A percentile compares a stretch with the other conserved stretches of the same genome.
Conservation (phyloP, 2,888 invertebrate species). For the Metellina segmentata region DNA sequence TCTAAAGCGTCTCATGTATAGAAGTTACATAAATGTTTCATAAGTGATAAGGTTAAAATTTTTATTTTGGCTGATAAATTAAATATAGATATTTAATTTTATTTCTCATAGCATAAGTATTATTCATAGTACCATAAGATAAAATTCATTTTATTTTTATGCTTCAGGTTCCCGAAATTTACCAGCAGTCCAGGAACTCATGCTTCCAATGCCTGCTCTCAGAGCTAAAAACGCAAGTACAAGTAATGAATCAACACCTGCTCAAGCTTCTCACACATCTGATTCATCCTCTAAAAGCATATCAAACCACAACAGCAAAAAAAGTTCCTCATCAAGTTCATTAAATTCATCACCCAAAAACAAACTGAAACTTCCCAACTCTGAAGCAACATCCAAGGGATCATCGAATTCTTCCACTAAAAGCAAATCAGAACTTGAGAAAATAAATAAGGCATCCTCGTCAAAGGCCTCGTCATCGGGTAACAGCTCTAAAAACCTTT, state of each 20-base stretch:
- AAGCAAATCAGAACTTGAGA: neutral
- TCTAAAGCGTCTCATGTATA: neutral
- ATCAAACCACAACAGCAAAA: slow-evolving; percentile 8
- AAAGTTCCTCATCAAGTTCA: slow-evolving; percentile 7
- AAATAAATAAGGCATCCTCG: neutral
- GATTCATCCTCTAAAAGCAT: slow-evolving; percentile 1
- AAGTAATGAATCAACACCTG: neutral
- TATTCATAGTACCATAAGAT: neutral
- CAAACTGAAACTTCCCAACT: neutral
- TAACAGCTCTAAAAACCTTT: slow-evolving; percentile 27
- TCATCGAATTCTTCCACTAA: neutral
- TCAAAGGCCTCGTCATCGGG: neutral
- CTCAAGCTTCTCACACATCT: neutral
- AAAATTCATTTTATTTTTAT: neutral
- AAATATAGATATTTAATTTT: neutral
- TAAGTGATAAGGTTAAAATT: neutral
- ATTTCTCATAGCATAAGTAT: neutral
- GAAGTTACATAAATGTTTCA: neutral
- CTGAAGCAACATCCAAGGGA: neutral
- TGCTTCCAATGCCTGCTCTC: slow-evolving; percentile 56
- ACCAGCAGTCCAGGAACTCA: slow-evolving; percentile 37
- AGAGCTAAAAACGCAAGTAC: slow-evolving; percentile 18
- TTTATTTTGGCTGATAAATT: neutral
- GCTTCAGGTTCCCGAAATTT: slow-evolving; percentile 37
- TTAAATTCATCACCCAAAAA: neutral